Evolutionary conservation across 2,797 vertebrate species (phyloP), one percentile per base, ranked within the genome.

Genomic region (Lateolabrax maculatus): DNA sequence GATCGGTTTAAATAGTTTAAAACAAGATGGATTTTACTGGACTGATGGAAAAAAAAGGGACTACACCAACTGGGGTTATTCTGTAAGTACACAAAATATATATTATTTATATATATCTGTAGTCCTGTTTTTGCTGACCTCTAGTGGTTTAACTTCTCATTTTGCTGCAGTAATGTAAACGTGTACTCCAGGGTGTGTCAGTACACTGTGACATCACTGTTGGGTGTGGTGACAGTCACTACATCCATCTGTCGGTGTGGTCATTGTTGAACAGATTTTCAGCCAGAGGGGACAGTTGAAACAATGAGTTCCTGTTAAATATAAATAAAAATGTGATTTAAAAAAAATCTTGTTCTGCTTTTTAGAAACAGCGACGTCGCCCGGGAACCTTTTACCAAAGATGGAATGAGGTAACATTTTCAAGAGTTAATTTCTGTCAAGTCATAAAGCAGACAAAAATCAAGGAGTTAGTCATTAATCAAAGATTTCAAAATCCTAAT

Each of bases 1-100:
- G 98, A 97, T 95, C 73, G 98, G 98, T 84, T 90, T 98, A 85
- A 97, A 95, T 79, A 94, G 96, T 79, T 34, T 97, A 77, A 96
- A 93, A 66, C 87, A 94, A 21, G 95, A 96, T 46, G 93, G 81
- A 0, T 99, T 95, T 88, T 96, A 91, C 67, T 99, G 97, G 97
- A 96, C 96, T 4, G 96, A 96, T 75, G 97, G 97, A 29, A 95
- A 85, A 75, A 78, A 82, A n/a, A 93, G 97, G 63, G 72, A 75
- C 46, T 98, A 96, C 80, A 97, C 95, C 62, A 96, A 96, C 78
- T 98, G 97, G 97, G 97, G 95, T 18, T 95, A 65, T 56, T 29
- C 77, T 75, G 91, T 92, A 78, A 83, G 87, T 90, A 77, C 1
- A 48, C 21, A 23, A 6, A 25, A 48, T 68, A 12, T 41, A 60